These are phyloP conservation scores for Patella vulgata DNA, from an alignment of 1,140 invertebrate species.

Conservation along the genomic window DNA sequence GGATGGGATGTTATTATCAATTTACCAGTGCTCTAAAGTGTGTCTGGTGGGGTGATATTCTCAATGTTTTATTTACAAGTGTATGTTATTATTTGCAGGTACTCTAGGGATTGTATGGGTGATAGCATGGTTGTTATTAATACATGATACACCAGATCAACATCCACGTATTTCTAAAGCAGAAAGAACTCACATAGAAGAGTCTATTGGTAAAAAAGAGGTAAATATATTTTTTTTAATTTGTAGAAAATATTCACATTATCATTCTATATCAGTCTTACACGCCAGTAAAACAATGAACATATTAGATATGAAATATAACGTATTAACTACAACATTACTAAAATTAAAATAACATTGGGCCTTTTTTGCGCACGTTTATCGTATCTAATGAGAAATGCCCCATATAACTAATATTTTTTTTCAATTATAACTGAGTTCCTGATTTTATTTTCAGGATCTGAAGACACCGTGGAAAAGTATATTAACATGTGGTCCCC, in stretches of 20 bases:
- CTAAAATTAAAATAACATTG: not conserved
- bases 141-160: constrained; percentile 33
- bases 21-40: too few relatives aligned
- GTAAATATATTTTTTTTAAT: not conserved
- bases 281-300: not conserved
- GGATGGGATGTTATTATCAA: too few relatives aligned
- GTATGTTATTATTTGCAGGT: constrained; percentile 25
- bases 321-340: not conserved
- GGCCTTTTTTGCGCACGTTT: not conserved
- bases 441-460: constrained; percentile 8
- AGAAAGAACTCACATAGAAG: constrained; percentile 47
- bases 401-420: not conserved
- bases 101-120: constrained; percentile 44
- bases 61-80: too few relatives aligned
- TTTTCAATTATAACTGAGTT: not conserved
- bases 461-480: constrained; percentile 72
- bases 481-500: constrained; percentile 80
- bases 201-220: constrained; percentile 19
- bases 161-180: constrained; percentile 40
- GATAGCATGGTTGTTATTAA: constrained; percentile 37
- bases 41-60: too few relatives aligned
- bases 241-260: not conserved
- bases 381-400: not conserved
- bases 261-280: not conserved
- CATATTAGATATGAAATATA: not conserved